Evolutionary conservation across 2,113 vertebrate genomes (phyloP).

Genomic region (Psettodes erumei): DNA sequence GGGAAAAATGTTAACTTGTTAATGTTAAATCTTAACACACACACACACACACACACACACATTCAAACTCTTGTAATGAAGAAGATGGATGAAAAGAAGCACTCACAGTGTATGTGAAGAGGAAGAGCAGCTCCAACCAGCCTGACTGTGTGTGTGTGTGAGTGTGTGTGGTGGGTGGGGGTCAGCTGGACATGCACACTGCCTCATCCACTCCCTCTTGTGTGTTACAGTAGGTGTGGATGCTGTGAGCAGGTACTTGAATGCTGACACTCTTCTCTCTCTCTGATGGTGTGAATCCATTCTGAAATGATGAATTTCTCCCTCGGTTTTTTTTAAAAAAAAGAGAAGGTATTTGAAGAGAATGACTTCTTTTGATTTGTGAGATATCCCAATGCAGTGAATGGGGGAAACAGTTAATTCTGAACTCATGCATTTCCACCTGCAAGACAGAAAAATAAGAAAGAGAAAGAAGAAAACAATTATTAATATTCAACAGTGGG

Average conservation of each 20-base stretch:
- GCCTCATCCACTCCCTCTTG: neutral
- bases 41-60: no score
- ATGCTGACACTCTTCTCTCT: constrained; percentile 25
- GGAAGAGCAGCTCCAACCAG: neutral
- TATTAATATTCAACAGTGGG: no score
- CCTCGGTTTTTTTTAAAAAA: constrained; percentile 14
- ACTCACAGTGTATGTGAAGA: neutral
- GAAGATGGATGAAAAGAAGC: constrained; percentile 3
- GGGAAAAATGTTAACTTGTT: neutral
- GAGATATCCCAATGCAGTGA: constrained; percentile 40
- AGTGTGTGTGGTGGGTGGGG: no score
- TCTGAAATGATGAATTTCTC: constrained; percentile 43
- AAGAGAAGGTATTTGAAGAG: constrained; percentile 29
- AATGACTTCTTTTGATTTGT: constrained; percentile 37
- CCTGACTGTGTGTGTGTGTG: no score
- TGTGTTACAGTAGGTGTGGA: constrained; percentile 12
- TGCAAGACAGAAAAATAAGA: constrained; percentile 23
- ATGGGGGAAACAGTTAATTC: constrained; percentile 17
- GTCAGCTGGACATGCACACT: neutral
- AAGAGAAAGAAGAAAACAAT: no score
- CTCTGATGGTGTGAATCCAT: constrained; percentile 46
- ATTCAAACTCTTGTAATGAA: neutral
- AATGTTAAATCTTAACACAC: neutral
- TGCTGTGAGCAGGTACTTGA: constrained; percentile 34
- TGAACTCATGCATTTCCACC: constrained; percentile 25